Evolutionary conservation across 2,888 invertebrate genomes (phyloP).

Genomic region (Eupeodes latifasciatus): DNA sequence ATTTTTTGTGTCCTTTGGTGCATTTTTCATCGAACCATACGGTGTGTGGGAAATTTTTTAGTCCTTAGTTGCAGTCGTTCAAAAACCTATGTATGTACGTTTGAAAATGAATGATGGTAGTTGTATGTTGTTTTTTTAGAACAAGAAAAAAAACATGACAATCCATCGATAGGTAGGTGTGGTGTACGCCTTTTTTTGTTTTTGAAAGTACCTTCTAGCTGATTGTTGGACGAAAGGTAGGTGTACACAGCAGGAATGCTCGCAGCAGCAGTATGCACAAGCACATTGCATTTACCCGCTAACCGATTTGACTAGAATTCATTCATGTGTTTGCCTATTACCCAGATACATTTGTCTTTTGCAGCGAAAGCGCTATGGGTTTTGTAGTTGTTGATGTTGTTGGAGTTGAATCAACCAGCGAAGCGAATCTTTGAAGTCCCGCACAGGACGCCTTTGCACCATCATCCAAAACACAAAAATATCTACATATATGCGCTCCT

Average conservation of each 20-base stretch:
- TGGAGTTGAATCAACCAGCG: conserved; percentile 50
- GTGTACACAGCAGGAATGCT: background rate
- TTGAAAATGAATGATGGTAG: conserved; percentile 29
- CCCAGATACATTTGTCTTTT: conserved; percentile 67
- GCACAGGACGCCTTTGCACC: conserved; percentile 9
- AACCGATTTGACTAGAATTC: conserved; percentile 58
- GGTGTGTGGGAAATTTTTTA: background rate
- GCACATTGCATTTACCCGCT: conserved; percentile 1
- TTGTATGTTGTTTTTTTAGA: background rate
- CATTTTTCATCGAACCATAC: conserved; percentile 46
- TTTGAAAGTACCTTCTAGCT: background rate
- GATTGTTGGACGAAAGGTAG: background rate
- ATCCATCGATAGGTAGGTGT: conserved; percentile 28
- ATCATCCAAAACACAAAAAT: background rate
- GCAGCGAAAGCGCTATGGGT: background rate
- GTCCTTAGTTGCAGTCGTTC: background rate
- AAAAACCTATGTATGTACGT: background rate
- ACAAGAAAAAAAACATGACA: conserved; percentile 17
- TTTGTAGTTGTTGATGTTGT: conserved; percentile 23
- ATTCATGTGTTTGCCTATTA: conserved; percentile 73
- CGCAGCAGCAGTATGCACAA: background rate
- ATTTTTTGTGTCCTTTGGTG: conserved; percentile 35
- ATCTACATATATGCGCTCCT: conserved; percentile 22
- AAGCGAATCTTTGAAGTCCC: conserved; percentile 41
- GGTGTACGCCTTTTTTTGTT: conserved; percentile 31